phyloP scores from a whole-genome alignment of 2,113 vertebrate genomes.

The Heterocephalus glaber region DNA sequence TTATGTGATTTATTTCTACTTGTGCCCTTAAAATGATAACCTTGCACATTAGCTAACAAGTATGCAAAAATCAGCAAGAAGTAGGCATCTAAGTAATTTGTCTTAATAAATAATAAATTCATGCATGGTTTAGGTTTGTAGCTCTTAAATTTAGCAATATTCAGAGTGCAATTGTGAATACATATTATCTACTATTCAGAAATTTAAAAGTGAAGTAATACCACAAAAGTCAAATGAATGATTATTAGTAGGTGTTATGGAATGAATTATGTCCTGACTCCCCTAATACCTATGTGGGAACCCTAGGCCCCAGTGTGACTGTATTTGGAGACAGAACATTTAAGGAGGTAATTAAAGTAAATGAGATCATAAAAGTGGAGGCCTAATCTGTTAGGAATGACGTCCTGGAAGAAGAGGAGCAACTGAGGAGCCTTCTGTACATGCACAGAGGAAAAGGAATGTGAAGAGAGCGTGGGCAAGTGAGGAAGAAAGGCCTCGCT shows the following conservation, averaged over 20 bases:
- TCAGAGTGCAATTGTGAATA: conserved; percentile 16
- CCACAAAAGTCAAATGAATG: conserved; percentile 50
- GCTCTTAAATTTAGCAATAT: conserved; percentile 22
- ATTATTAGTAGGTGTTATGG: not conserved
- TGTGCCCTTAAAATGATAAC: conserved; percentile 59
- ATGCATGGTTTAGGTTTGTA: conserved; percentile 8
- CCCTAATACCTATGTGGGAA: not conserved
- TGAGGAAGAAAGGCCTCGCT: not conserved
- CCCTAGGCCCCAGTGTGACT: not conserved
- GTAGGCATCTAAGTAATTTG: not conserved
- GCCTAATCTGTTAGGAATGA: not conserved
- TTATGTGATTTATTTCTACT: conserved; percentile 61
- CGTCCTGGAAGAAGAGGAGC: not conserved
- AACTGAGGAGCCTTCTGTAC: too few species aligned
- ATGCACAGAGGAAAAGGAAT: not conserved
- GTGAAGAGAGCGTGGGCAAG: not conserved
- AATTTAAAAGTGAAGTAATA: conserved; percentile 14
- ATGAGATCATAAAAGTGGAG: not conserved
- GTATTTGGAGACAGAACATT: not conserved
- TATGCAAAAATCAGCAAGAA: not conserved
- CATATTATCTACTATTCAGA: conserved; percentile 6
- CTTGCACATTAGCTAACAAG: conserved; percentile 42
- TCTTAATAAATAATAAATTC: conserved; percentile 59
- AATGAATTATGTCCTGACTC: not conserved
- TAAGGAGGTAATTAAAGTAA: not conserved